A percentile compares a stretch with the other conserved stretches of the same genome.
Evolutionary conservation across 1,140 invertebrate genomes (phyloP).

Genomic region (Sycophaga agraensis): DNA sequence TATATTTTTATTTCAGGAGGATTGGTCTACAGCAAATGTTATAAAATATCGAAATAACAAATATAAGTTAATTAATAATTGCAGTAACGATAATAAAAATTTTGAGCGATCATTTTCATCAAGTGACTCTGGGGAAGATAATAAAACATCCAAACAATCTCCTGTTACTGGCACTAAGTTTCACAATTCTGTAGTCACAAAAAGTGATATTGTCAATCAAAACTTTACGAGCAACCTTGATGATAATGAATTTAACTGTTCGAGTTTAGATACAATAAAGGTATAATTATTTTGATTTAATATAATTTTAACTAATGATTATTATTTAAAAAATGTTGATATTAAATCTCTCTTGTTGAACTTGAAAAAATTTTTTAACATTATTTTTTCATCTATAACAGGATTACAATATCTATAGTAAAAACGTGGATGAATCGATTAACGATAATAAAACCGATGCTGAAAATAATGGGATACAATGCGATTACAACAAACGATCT

Average conservation of each 20-base stretch:
- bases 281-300: neutral
- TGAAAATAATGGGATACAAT: slow-evolving; percentile 38
- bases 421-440: slow-evolving; percentile 43
- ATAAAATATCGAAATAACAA: slow-evolving; percentile 51
- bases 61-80: slow-evolving; percentile 44
- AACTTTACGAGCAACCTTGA: slow-evolving; percentile 55
- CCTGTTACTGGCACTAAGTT: slow-evolving; percentile 41
- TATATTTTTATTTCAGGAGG: slow-evolving; percentile 41
- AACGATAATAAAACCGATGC: slow-evolving; percentile 43
- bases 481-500: slow-evolving; percentile 42
- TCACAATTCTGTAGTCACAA: slow-evolving; percentile 46
- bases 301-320: too few species aligned
- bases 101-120: slow-evolving; percentile 44
- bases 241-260: slow-evolving; percentile 49
- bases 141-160: slow-evolving; percentile 48
- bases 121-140: slow-evolving; percentile 51
- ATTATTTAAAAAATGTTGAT: too few species aligned
- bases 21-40: slow-evolving; percentile 50
- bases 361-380: neutral
- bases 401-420: slow-evolving; percentile 49
- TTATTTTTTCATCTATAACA: slow-evolving; percentile 2
- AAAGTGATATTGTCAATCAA: slow-evolving; percentile 64
- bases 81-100: slow-evolving; percentile 46
- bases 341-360: neutral
- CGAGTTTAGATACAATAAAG: slow-evolving; percentile 50